Percentiles rank a stretch among this genome's conserved stretches.
Evolutionary conservation across 2,888 invertebrate genomes (phyloP).

Genomic region (Hydrotaea diabolus): DNA sequence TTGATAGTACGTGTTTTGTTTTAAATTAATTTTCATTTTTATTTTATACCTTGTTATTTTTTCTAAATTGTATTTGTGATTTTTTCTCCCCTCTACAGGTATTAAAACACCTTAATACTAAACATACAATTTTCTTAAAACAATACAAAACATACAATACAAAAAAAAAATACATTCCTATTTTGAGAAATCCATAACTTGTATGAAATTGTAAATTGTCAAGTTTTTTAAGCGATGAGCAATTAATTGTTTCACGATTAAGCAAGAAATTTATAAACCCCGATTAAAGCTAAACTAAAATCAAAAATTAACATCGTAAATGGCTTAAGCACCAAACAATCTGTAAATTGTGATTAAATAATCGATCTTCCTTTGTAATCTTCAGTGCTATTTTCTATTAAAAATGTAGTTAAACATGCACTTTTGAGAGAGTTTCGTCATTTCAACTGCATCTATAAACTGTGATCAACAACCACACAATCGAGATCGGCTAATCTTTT

Average conservation of each 20-base stretch:
- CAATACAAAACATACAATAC: conserved; percentile 22
- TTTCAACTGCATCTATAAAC: no score
- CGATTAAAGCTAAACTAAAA: no score
- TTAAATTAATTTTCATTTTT: conserved; percentile 21
- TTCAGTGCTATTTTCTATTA: no score
- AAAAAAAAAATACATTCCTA: conserved; percentile 62
- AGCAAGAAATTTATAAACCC: not conserved
- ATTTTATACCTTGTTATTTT: conserved; percentile 16
- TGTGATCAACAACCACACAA: no score
- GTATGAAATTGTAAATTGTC: not conserved
- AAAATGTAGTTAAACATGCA: no score
- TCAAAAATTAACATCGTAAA: no score
- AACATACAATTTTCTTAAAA: conserved; percentile 5
- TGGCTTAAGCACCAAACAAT: no score
- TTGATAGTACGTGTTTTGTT: conserved; percentile 41
- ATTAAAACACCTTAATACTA: not conserved
- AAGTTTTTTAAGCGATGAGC: not conserved
- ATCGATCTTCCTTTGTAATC: no score
- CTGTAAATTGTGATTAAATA: no score
- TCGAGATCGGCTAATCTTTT: no score
- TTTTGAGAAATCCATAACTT: conserved; percentile 9
- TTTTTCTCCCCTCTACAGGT: conserved; percentile 20
- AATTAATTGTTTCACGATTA: not conserved
- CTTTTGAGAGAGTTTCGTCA: no score
- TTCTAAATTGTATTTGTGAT: conserved; percentile 61